These are phyloP conservation scores for Cygnus olor DNA, from an alignment of 2,797 vertebrate species.

Conservation along the genomic window DNA sequence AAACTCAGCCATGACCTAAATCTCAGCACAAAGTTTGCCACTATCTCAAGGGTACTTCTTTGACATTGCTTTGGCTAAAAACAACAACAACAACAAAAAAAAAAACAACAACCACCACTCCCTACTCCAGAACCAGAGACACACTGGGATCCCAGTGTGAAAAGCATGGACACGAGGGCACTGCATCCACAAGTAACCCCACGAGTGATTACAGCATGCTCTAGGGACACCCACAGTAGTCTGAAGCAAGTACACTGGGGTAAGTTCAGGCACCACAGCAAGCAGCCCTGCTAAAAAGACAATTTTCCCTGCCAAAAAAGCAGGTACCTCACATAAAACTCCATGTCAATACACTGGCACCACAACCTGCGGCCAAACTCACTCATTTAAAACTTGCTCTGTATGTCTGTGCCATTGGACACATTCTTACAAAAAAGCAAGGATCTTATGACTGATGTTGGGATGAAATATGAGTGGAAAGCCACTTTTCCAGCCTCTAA, in stretches of 20 bases:
- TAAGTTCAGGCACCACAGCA: neutral
- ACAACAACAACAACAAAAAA: neutral
- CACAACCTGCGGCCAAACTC: neutral
- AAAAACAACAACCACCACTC: neutral
- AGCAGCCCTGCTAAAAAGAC: neutral
- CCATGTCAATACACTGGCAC: neutral
- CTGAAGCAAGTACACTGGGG: neutral
- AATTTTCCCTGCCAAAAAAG: neutral
- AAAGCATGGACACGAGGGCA: neutral
- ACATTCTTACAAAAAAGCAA: neutral
- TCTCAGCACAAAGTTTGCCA: neutral
- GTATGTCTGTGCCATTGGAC: neutral
- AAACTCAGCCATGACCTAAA: neutral
- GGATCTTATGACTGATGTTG: neutral
- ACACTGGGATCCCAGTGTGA: neutral
- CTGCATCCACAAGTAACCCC: neutral
- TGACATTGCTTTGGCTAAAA: neutral
- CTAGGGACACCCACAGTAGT: neutral
- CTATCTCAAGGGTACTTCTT: neutral
- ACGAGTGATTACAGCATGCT: neutral
- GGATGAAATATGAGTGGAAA: neutral
- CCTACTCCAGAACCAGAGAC: neutral
- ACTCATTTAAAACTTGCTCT: neutral
- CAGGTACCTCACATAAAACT: neutral
- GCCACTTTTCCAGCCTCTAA: neutral